A percentile compares a stretch with the other conserved stretches of the same genome.
Evolutionary conservation across 2,888 invertebrate species (phyloP).

Genomic region (Romanomermis culicivorax): DNA sequence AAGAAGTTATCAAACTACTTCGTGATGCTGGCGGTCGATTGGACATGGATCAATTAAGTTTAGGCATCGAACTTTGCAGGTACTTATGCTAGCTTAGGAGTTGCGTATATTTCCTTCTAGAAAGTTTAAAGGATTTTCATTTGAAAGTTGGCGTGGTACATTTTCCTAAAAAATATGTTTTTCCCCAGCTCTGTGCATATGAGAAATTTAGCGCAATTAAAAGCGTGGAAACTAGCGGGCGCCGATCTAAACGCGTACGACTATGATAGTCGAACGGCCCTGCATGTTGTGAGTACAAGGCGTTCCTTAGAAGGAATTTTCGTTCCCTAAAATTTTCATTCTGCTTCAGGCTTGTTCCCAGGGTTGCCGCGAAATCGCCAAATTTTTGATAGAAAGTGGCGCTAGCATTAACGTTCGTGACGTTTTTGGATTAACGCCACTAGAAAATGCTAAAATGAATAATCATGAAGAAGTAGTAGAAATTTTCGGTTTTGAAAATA

Average conservation of each 20-base stretch:
- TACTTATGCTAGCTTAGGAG: conserved; percentile 18
- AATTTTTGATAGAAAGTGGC: conserved; percentile 2
- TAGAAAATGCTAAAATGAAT: conserved; percentile 2
- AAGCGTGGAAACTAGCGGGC: conserved; percentile 21
- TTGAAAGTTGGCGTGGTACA: background rate
- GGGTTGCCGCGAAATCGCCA: background rate
- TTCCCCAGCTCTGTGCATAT: conserved; percentile 22
- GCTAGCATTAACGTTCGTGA: background rate
- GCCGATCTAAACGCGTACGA: conserved; percentile 8
- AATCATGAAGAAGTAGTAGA: no score
- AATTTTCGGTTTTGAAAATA: no score
- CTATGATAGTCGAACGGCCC: conserved; percentile 10
- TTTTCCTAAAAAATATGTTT: no score
- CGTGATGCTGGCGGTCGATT: conserved; percentile 54
- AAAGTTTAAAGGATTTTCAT: background rate
- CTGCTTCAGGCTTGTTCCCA: conserved; percentile 4
- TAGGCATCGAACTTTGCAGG: conserved; percentile 47
- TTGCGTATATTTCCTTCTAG: background rate
- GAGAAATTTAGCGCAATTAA: conserved; percentile 26
- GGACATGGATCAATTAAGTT: conserved; percentile 37
- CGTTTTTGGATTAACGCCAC: conserved; percentile 6
- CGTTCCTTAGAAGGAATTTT: background rate
- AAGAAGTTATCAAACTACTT: conserved; percentile 40
- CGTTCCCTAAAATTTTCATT: no score
- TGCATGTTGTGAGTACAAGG: conserved; percentile 8